Base-by-base conservation (phyloP, 1,140 invertebrate species). In the Neodiprion pinetum region DNA sequence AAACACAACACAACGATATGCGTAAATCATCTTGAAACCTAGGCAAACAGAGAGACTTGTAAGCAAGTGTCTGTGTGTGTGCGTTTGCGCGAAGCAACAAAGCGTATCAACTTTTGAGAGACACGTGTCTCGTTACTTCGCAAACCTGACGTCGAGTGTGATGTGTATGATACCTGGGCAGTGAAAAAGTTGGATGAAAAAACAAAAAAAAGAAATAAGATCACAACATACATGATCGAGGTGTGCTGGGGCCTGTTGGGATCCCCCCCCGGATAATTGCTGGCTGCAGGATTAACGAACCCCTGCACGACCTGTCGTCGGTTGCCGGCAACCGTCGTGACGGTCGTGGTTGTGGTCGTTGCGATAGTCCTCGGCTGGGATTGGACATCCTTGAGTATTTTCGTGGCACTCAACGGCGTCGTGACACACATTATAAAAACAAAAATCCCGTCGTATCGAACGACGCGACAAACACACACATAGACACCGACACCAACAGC, bases 371-470 rank as follows among this genome's bases (percentile, higher is more conserved):
- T 82, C 14, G 80, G 77, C 66, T 80, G 77, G 70, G 76, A 81
- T 40, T 75, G 76, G 65, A 71, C 81, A 84, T 88, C 84, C 82
- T 87, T 87, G 12, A 87, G 80, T 78, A 87, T 87, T 83, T 87
- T 88, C 12, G 77, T 83, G 72, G 86, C 84, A 80, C 83, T 86
- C 3, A 87, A 75, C 75, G 85, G 85, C 83, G 83, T 84, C 71
- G 85, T 85, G 74, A 87, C 84, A 82, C 86, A 88, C 87, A 88
- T 87, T 81, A 82, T 86, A 40, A 40, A 40, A 40, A 40, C 28
- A 40, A 40, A 40, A 40, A 40, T 40, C 28, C 28, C 53, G 5
- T 12, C 53, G 53, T 61, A 5, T 14, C 9, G n/a, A 0, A 61
- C 9, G 7, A 5, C 53, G 53, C 53, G 8, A 61, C 53, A 61